Evolutionary conservation across 2,888 invertebrate genomes (phyloP), one percentile per base, ranked within the genome.

Genomic region (Agapetus fuscipes): DNA sequence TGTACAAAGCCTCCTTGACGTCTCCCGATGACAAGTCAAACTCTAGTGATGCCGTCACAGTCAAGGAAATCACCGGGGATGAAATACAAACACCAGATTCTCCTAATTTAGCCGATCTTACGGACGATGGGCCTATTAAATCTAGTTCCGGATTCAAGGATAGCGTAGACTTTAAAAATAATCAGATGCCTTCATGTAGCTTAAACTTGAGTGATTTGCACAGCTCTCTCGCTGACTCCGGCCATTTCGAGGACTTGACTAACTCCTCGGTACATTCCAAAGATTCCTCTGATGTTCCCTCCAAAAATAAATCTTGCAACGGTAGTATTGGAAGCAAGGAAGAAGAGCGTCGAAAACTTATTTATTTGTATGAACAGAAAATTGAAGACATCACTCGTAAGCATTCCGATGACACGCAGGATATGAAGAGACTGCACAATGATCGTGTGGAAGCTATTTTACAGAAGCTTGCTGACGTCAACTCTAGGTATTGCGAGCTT

Each of bases 161-260:
- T 30, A 41, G 30, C 27, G 38, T 46, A 40, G 43, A 44, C 34
- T 46, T 44, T 41, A 44, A 46, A 34, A 47, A 32, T 41, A 47
- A 62, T 34, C 59, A 61, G 48, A 64, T 67, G 35, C 66, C 68
- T 31, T 66, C 62, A 11, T 59, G 66, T 44, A 60, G 64, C 49
- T 58, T 65, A 41, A 66, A 63, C 38, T 50, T 10, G 32, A 51
- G 52, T 59, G 83, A 84, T 56, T 75, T 83, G 70, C 80, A 80
- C 52, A 78, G 79, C 48, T 87, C 87, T 17, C 79, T 84, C 54
- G 82, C 85, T 38, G 88, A 88, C 61, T 88, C 87, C 5, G 89
- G 89, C 29, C 84, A 87, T 63, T 88, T 83, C 61, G 89, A 89
- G 58, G 88, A 88, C 62, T 67, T 82, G 51, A 78, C 79, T 12